A percentile compares a stretch with the other conserved stretches of the same genome.
phyloP scores from a whole-genome alignment of 2,888 invertebrate genomes.

The Acrobasis repandana region DNA sequence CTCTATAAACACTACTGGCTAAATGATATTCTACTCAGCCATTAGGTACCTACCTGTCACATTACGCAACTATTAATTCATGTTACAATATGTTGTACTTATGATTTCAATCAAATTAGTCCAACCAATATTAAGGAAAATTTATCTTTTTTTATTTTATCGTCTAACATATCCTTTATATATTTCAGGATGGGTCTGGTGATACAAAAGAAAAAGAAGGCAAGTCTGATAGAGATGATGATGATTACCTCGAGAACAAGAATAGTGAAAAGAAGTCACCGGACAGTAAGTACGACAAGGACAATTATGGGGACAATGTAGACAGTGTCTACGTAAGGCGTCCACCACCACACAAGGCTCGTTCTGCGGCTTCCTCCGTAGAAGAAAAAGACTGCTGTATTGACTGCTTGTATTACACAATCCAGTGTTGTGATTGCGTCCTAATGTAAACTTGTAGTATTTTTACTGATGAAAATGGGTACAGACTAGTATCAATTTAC shows the following conservation, averaged over 20 bases:
- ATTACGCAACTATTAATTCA: too few species aligned
- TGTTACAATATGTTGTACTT: too few species aligned
- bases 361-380: conserved; percentile 49
- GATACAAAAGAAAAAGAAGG: conserved; percentile 50
- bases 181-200: conserved; percentile 59
- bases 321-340: conserved; percentile 65
- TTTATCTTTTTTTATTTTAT: too few species aligned
- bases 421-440: conserved; percentile 86
- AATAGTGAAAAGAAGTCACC: conserved; percentile 39
- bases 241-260: conserved; percentile 54
- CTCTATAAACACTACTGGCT: too few species aligned
- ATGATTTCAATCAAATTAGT: too few species aligned
- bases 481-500: neutral
- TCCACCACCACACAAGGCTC: conserved; percentile 53
- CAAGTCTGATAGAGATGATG: conserved; percentile 44
- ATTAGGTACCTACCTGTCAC: too few species aligned
- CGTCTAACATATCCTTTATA: neutral
- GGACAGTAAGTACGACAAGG: conserved; percentile 44
- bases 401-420: conserved; percentile 84
- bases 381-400: conserved; percentile 84
- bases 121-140: too few species aligned
- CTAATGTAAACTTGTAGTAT: conserved; percentile 61
- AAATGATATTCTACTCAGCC: too few species aligned
- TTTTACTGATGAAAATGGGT: conserved; percentile 5
- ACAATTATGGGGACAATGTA: conserved; percentile 59